Percentiles rank a stretch among this genome's conserved stretches.
These are phyloP conservation scores for Ctenomys sociabilis DNA, from an alignment of 2,113 vertebrate genomes.

Conservation along the genomic window DNA sequence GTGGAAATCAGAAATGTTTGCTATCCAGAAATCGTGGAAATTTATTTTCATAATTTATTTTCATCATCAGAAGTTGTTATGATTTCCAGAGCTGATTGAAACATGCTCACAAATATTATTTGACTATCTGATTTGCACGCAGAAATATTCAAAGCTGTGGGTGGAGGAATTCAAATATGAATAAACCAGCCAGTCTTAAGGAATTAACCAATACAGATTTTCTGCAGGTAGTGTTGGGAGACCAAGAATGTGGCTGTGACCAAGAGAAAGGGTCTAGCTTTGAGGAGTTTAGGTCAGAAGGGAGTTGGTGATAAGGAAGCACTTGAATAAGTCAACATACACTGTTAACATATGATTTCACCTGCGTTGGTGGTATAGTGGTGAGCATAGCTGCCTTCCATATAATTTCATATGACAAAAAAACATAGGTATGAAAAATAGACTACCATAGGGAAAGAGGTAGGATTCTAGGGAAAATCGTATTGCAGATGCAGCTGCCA, in stretches of 20 bases:
- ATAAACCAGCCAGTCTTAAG: not conserved
- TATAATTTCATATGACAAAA: not conserved
- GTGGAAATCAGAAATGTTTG: not conserved
- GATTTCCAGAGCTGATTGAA: slow-evolving; percentile 1
- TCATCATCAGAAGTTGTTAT: slow-evolving; percentile 10
- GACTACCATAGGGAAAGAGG: not conserved
- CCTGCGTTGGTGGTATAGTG: no score
- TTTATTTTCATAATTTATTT: not conserved
- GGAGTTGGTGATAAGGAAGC: not conserved
- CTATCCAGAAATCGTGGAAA: not conserved
- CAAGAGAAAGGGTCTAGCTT: not conserved
- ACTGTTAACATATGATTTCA: not conserved
- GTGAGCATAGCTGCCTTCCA: no score
- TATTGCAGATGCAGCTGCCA: not conserved
- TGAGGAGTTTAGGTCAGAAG: not conserved
- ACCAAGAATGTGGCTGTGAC: accelerated
- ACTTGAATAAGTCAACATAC: not conserved
- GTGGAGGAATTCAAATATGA: not conserved
- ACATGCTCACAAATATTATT: slow-evolving; percentile 1
- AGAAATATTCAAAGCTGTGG: not conserved
- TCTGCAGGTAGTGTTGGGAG: not conserved
- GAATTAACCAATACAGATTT: not conserved
- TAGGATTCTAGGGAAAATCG: not conserved
- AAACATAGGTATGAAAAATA: not conserved
- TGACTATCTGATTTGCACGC: not conserved